These are phyloP conservation scores for Pomacea canaliculata DNA, from an alignment of 2,888 invertebrate genomes.

Conservation along the genomic window DNA sequence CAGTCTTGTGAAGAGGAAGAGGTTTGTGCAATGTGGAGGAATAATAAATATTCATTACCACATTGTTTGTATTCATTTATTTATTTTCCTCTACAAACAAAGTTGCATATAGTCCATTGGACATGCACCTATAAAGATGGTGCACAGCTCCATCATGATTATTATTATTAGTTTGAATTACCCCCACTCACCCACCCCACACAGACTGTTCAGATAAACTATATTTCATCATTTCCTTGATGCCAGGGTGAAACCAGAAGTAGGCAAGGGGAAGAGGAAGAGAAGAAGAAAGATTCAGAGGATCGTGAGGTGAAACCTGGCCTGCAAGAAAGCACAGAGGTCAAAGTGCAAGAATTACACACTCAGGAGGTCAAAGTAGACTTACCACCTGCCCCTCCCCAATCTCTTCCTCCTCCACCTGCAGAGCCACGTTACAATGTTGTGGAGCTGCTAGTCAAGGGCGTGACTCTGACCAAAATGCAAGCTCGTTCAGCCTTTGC, in stretches of 20 bases:
- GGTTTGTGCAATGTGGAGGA: conserved; percentile 1
- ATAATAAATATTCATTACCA: background rate
- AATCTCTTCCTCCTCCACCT: conserved; percentile 40
- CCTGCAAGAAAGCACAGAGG: conserved; percentile 7
- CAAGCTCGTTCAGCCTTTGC: conserved; percentile 70
- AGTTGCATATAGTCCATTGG: too few species aligned
- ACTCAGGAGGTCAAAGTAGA: conserved; percentile 20
- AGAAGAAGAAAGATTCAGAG: conserved; percentile 22
- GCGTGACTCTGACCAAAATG: conserved; percentile 65
- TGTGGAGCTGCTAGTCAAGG: conserved; percentile 61
- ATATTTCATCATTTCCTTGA: background rate
- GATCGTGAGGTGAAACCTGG: conserved; percentile 18
- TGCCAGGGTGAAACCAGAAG: conserved; percentile 15
- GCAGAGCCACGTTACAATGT: conserved; percentile 59
- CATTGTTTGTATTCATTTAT: background rate
- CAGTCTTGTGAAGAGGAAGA: conserved; percentile 31
- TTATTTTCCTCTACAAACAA: too few species aligned
- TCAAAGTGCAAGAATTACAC: background rate
- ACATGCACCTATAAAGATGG: too few species aligned
- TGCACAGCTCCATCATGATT: too few species aligned
- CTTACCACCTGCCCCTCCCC: conserved; percentile 30
- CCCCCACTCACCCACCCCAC: conserved; percentile 4
- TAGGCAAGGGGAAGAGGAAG: conserved; percentile 11
- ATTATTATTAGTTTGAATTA: too few species aligned
- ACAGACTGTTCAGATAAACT: background rate